Base-by-base conservation (phyloP, 2,797 vertebrate species). In the Tachyglossus aculeatus region DNA sequence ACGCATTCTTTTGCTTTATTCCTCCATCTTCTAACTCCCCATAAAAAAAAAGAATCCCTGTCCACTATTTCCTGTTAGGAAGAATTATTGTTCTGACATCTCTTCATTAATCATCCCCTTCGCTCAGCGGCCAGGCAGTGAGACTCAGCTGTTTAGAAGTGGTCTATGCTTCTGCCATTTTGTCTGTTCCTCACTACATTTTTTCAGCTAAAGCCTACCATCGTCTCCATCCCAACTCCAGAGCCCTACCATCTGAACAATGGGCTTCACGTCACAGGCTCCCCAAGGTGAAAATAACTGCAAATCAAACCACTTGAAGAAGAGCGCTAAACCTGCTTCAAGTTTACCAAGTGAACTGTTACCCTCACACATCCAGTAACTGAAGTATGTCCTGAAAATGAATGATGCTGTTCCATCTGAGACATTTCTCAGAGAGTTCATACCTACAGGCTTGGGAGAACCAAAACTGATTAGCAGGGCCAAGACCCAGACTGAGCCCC, bases 31-130 rank as follows among this genome's bases (percentile, higher is more conserved):
- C 4, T 22, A 55, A 3, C 67, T 56, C 65, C 19, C 43, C 6
- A 65, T 55, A 22, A 24, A 13, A 40, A 66, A 56, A 41, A 53
- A 38, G 50, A 79, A 63, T 29, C 31, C 61, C 55, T 83, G 83
- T 89, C 86, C 87, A 79, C 88, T 91, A 70, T 90, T 92, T 90
- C 89, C 89, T 91, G 95, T 95, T 93, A 89, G 89, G 91, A 89
- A 92, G 94, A 92, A 94, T 94, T 94, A 94, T 93, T 86, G 83
- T 88, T 84, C 77, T 94, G 94, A 94, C 94, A 91, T 89, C 90
- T 94, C 93, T 95, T 93, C 95, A 97, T 97, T 95, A 96, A 96
- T 98, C 95, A 90, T 73, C 65, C n/a, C 73, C 92, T 82, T 84
- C 89, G 67, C 88, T 86, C 75, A 79, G 87, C 88, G 90, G 85